A percentile compares a stretch with the other conserved stretches of the same genome.
phyloP scores from a whole-genome alignment of 2,797 vertebrate genomes.

The Pantherophis alleghaniensis region DNA sequence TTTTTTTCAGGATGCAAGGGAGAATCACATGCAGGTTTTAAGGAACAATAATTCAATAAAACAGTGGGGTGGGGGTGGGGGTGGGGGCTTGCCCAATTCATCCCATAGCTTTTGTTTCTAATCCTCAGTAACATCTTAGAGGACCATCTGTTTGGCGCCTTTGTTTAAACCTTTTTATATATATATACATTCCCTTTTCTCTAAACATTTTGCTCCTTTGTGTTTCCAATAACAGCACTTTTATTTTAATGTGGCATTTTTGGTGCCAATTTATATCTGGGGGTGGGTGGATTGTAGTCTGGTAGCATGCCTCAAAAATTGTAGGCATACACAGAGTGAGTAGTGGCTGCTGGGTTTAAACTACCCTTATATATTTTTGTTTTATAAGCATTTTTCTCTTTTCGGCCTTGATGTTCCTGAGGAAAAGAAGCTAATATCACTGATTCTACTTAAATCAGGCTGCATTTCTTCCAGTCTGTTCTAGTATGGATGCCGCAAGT shows the following conservation, averaged over 20 bases:
- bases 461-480: background rate
- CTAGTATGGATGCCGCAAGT: background rate
- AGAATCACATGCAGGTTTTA: background rate
- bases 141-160: background rate
- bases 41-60: background rate
- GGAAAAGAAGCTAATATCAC: background rate
- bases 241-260: background rate
- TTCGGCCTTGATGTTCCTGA: background rate
- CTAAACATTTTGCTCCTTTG: background rate
- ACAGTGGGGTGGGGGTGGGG: background rate
- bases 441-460: background rate
- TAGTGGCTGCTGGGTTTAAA: background rate
- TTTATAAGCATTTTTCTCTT: background rate
- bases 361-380: background rate
- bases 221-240: background rate
- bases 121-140: background rate
- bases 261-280: background rate
- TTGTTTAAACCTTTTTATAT: background rate
- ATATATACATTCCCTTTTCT: background rate
- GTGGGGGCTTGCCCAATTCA: background rate
- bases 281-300: background rate
- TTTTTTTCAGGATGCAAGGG: background rate
- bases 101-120: background rate
- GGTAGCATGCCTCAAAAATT: background rate
- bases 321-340: background rate